phyloP scores from a whole-genome alignment of 1,140 invertebrate genomes.

The Bombus polaris region DNA sequence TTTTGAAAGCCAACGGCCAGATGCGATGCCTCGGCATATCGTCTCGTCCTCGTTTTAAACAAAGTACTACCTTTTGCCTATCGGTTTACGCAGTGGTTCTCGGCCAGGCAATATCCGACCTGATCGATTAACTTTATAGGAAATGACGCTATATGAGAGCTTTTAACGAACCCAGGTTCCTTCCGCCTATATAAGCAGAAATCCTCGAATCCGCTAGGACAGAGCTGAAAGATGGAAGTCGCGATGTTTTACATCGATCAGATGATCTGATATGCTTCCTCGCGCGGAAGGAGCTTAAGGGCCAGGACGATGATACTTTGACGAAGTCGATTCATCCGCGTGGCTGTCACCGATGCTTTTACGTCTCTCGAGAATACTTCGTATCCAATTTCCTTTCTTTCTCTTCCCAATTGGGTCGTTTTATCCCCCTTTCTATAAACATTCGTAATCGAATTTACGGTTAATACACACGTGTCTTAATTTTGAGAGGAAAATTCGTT shows the following conservation, averaged over 20 bases:
- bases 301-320: slow-evolving; percentile 43
- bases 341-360: background rate
- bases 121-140: slow-evolving; percentile 32
- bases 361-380: slow-evolving; percentile 5
- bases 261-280: slow-evolving; percentile 55
- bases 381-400: slow-evolving; percentile 2
- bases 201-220: slow-evolving; percentile 49
- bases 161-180: slow-evolving; percentile 20
- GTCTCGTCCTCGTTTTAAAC: background rate
- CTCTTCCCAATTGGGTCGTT: too few species aligned
- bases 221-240: slow-evolving; percentile 30
- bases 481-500: background rate
- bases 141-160: too few species aligned
- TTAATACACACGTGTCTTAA: background rate
- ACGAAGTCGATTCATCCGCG: background rate
- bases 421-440: too few species aligned
- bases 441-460: background rate
- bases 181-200: slow-evolving; percentile 30
- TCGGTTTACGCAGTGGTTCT: too few species aligned
- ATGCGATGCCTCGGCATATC: background rate
- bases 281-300: slow-evolving; percentile 53
- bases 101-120: slow-evolving; percentile 13
- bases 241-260: slow-evolving; percentile 50
- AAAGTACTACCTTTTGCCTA: background rate
- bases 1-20: background rate